Conservation (phyloP, 2,797 vertebrate genomes). For the Botia kubotai region DNA sequence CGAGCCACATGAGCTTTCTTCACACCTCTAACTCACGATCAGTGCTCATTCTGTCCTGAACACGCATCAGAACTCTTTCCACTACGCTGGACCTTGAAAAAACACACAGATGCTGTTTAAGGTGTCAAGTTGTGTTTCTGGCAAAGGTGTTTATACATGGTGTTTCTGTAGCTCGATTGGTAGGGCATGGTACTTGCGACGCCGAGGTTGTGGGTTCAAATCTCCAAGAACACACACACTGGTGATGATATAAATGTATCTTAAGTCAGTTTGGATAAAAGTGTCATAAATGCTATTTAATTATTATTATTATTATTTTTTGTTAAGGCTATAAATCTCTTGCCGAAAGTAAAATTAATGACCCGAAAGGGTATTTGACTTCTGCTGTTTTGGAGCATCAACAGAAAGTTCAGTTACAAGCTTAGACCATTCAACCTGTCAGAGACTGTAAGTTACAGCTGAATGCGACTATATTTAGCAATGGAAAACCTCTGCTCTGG, state of each 20-base stretch:
- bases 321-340: constrained; percentile 28
- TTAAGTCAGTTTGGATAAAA: not conserved
- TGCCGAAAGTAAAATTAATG: constrained; percentile 27
- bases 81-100: not conserved
- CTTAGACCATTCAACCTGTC: constrained; percentile 20
- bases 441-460: constrained; percentile 26
- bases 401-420: constrained; percentile 38
- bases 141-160: not conserved
- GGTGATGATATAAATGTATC: not conserved
- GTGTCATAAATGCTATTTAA: constrained; percentile 32
- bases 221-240: not conserved
- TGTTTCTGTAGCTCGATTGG: not conserved
- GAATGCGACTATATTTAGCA: constrained; percentile 26
- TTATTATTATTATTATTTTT: too few species aligned
- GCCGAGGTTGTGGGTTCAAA: not conserved
- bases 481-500: not conserved
- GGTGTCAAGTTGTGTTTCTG: constrained; percentile 31
- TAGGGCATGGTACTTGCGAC: not conserved
- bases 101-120: constrained; percentile 1
- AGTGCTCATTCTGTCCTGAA: constrained; percentile 10
- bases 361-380: constrained; percentile 35
- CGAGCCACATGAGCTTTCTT: constrained; percentile 7
- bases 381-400: constrained; percentile 46
- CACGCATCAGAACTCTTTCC: not conserved
- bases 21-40: not conserved